Evolutionary conservation across 2,888 invertebrate genomes (phyloP).

Genomic region (Ectemnius continuus): DNA sequence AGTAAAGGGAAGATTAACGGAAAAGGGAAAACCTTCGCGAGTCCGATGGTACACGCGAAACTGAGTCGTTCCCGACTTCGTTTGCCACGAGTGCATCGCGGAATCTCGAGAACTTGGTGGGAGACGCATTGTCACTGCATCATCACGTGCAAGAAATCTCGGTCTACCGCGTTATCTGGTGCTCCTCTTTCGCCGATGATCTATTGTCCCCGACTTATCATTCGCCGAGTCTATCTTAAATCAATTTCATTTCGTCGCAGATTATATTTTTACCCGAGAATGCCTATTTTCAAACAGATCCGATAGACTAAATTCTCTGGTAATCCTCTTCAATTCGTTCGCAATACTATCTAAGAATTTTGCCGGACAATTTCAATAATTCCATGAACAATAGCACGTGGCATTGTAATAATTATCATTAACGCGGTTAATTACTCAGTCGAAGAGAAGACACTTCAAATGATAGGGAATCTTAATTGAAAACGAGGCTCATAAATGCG

Average conservation of each 20-base stretch:
- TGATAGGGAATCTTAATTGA: too few relatives aligned
- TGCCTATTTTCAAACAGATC: constrained; percentile 14
- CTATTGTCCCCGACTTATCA: constrained; percentile 28
- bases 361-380: too few relatives aligned
- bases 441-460: too few relatives aligned
- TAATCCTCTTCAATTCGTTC: too few relatives aligned
- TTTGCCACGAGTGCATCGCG: constrained; percentile 2
- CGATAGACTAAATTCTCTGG: too few relatives aligned
- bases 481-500: too few relatives aligned
- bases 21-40: neutral
- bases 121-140: constrained; percentile 41
- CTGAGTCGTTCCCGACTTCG: constrained; percentile 14
- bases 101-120: constrained; percentile 18
- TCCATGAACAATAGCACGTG: too few relatives aligned
- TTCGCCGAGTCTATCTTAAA: constrained; percentile 42
- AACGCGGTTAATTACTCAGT: too few relatives aligned
- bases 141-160: constrained; percentile 47
- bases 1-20: neutral
- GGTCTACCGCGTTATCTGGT: constrained; percentile 24
- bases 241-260: constrained; percentile 52
- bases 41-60: constrained; percentile 33
- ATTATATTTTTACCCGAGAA: constrained; percentile 39
- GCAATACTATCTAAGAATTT: too few relatives aligned
- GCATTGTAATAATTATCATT: too few relatives aligned
- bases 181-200: constrained; percentile 15